phyloP scores from a whole-genome alignment of 2,888 invertebrate genomes.

The Eupithecia inturbata region DNA sequence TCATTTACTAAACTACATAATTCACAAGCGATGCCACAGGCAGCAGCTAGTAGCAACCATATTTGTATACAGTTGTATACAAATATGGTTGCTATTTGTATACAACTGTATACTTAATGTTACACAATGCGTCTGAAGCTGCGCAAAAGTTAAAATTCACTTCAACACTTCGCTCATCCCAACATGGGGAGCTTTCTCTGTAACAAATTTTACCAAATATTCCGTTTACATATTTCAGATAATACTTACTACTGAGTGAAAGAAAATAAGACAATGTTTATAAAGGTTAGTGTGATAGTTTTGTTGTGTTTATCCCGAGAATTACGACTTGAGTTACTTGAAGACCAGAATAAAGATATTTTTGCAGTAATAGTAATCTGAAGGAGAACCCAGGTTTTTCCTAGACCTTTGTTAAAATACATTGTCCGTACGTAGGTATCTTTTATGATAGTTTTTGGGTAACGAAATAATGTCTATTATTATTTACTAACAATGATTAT shows the following conservation, averaged over 20 bases:
- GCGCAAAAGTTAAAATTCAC: background rate
- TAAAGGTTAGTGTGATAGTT: background rate
- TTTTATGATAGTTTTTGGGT: no score
- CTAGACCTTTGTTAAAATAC: no score
- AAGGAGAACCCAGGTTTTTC: no score
- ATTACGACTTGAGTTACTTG: background rate
- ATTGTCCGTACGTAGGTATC: no score
- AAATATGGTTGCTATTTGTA: no score
- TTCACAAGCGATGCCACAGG: background rate
- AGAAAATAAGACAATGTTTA: background rate
- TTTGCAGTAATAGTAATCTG: no score
- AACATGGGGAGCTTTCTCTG: background rate
- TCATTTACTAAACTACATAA: no score
- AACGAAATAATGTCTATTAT: no score
- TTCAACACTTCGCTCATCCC: background rate
- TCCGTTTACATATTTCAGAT: background rate
- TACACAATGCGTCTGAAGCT: background rate
- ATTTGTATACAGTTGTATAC: conserved; percentile 6
- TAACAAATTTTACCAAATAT: background rate
- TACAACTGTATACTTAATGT: background rate
- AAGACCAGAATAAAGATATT: background rate
- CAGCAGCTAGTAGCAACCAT: background rate
- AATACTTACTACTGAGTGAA: no score
- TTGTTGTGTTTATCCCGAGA: background rate
- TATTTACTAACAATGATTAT: no score